Evolutionary conservation across 2,113 vertebrate species (phyloP), one percentile per base, ranked within the genome.

Genomic region (Bujurquina vittata): DNA sequence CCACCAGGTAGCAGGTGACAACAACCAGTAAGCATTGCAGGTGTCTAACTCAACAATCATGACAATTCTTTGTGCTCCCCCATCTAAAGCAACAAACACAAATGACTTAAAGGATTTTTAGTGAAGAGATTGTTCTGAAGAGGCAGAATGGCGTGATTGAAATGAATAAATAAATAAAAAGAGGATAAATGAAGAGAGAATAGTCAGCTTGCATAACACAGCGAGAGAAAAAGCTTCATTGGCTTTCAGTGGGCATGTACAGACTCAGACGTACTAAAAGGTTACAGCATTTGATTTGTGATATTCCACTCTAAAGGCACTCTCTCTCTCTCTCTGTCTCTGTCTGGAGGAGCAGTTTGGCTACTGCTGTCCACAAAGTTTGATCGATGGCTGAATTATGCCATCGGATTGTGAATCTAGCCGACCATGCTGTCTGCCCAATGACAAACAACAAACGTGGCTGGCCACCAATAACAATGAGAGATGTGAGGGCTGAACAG

Each of bases 231-330:
- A 74, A n/a, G 80, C 74, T 82, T 94, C 91, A 94, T 93, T 94
- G 91, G 92, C 72, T 93, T 93, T 90, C 94, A 91, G 86, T 62
- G 62, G 74, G 90, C 89, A 91, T 93, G 88, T 88, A 89, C 90
- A 88, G 88, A 89, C 88, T 89, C 79, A 92, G 90, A 86, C 84
- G 31, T 81, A 88, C 90, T 93, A 91, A 94, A 94, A 94, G 93
- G 93, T 94, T 94, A 93, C 88, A 90, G 92, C 88, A 84, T 92
- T 93, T 94, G 94, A 94, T 93, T 94, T 94, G 93, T 94, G 91
- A 93, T 93, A 91, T 93, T 91, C 87, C 54, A 56, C 87, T 89
- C 77, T 80, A 82, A 92, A 81, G 80, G 87, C 82, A 8, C 35
- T 77, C 75, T 75, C 56, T 43, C n/a, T 74, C n/a, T 76, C 86